Base-by-base conservation (phyloP, 2,888 invertebrate species). In the Julus scanicus region DNA sequence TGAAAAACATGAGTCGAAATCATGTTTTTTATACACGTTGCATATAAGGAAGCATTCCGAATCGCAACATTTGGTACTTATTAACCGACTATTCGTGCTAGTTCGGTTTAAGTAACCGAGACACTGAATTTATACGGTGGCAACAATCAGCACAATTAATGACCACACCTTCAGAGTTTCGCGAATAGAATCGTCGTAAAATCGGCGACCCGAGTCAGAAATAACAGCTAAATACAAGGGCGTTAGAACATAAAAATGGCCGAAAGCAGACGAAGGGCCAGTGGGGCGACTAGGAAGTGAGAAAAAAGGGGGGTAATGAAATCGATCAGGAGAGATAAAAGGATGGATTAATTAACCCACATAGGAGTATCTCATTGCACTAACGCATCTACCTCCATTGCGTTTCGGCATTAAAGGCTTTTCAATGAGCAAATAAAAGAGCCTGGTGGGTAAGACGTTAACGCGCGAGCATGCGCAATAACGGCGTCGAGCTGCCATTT, bases 241-340 rank as follows among this genome's bases (percentile, higher is more conserved):
- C 71, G 71, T 71, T 71, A 29, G 71, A 71, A 71, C 71, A 71
- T 71, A 71, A 71, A 71, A 71, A 71, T 71, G 71, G 71, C 71
- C 71, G 71, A 71, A 71, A 20, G 71, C 29, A 71, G 71, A 71
- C 2, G 71, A 8, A 71, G 9, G 29, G 29, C 71, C 71, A 71
- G 29, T 71, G 71, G 9, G 71, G 29, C 71, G 71, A 71, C 29
- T 71, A 9, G 9, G 71, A 71, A 71, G 71, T n/a, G 71, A 29
- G 71, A 71, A 71, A 71, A 57, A 71, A 71, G n/a, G 71, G 6
- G 29, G 20, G 71, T 29, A 71, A 71, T 71, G 71, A 71, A 71
- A 71, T 71, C 71, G 71, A 71, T 71, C 71, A 71, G 71, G 71
- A n/a, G 71, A 71, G 71, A 71, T 71, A 71, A 71, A 71, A 71